A percentile compares a stretch with the other conserved stretches of the same genome.
phyloP scores from a whole-genome alignment of 92 coral and sea anemone species.

The Galaxea fascicularis region DNA sequence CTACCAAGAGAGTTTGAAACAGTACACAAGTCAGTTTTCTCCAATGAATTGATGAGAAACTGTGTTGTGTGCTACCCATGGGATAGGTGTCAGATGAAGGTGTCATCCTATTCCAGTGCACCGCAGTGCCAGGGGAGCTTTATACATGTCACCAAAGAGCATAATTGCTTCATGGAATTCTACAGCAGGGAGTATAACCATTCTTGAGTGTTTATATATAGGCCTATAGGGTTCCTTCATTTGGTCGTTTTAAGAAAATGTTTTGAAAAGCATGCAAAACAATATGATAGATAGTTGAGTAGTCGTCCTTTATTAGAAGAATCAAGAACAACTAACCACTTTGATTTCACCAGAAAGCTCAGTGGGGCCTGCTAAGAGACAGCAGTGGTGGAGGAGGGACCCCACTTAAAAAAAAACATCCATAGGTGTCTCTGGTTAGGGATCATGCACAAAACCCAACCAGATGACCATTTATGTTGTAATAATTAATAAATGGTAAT shows the following conservation, averaged over 20 bases:
- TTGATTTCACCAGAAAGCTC: no score
- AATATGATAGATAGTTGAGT: no score
- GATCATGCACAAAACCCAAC: neutral
- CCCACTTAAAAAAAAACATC: neutral
- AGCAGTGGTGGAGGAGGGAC: neutral
- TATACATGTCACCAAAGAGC: neutral
- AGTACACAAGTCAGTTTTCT: neutral
- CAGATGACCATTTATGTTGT: neutral
- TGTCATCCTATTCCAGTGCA: slow-evolving; percentile 5
- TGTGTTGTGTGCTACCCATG: slow-evolving; percentile 12
- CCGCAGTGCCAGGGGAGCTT: slow-evolving; percentile 10
- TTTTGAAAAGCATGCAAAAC: neutral
- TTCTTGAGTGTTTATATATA: neutral
- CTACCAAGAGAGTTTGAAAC: slow-evolving; percentile 12
- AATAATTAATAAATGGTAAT: neutral
- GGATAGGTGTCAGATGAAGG: neutral
- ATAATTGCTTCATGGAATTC: slow-evolving; percentile 9
- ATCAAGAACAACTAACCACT: neutral
- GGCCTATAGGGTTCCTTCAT: no score
- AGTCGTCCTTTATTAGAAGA: neutral
- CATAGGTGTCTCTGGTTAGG: no score
- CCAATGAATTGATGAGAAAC: neutral
- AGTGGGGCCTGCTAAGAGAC: neutral
- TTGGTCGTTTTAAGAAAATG: neutral
- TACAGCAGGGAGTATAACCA: slow-evolving; percentile 23